Evolutionary conservation across 1,140 invertebrate species (phyloP).

Genomic region (Drosophila nikananu): DNA sequence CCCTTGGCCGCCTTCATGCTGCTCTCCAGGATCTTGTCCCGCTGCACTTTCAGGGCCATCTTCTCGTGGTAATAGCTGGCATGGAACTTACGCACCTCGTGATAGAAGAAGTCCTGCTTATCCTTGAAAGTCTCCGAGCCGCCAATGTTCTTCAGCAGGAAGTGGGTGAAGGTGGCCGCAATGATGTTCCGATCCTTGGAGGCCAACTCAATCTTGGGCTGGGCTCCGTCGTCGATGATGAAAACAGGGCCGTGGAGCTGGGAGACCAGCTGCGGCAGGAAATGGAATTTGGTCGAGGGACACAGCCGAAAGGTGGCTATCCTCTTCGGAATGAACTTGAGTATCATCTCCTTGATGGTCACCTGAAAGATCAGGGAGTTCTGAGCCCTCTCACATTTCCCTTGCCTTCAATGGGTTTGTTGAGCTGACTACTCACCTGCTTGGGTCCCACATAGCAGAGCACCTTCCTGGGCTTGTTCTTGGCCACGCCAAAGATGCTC

Average conservation of each 20-base stretch:
- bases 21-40: conserved; percentile 93
- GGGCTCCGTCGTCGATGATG: conserved; percentile 95
- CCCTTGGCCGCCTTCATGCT: conserved; percentile 94
- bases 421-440: conserved; percentile 85
- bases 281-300: conserved; percentile 94
- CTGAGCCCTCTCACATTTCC: conserved; percentile 71
- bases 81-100: conserved; percentile 94
- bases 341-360: conserved; percentile 95
- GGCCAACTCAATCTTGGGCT: conserved; percentile 93
- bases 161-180: conserved; percentile 96
- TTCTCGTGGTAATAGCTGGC: conserved; percentile 94
- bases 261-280: conserved; percentile 86
- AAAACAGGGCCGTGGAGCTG: conserved; percentile 87
- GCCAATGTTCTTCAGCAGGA: conserved; percentile 97
- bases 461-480: conserved; percentile 92
- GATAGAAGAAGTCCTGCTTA: conserved; percentile 97
- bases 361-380: conserved; percentile 88
- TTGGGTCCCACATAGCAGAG: conserved; percentile 95
- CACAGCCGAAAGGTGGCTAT: conserved; percentile 96
- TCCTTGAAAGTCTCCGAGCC: conserved; percentile 98
- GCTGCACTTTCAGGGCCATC: conserved; percentile 91
- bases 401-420: background rate
- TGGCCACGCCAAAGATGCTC: conserved; percentile 88
- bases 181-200: conserved; percentile 95
- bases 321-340: conserved; percentile 96